phyloP scores from a whole-genome alignment of 2,113 vertebrate genomes.

The Lichenostomus cassidix region DNA sequence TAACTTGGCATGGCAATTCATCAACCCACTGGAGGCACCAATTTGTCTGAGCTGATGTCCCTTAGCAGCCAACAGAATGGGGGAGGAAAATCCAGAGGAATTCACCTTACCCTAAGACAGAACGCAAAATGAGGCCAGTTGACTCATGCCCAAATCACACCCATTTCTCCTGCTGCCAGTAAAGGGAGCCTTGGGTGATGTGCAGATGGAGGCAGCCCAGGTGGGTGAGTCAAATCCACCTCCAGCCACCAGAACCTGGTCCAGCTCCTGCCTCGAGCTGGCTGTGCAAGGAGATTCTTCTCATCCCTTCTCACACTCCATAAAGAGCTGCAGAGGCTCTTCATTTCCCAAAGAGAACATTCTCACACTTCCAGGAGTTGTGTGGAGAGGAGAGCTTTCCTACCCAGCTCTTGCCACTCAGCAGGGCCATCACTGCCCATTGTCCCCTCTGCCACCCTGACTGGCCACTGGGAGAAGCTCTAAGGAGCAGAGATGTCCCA shows the following conservation, averaged over 20 bases:
- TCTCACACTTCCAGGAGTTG: not conserved
- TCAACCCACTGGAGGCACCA: not conserved
- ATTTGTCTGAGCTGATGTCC: not conserved
- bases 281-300: not conserved
- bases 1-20: not conserved
- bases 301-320: not conserved
- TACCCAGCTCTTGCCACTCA: not conserved
- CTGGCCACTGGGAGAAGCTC: not conserved
- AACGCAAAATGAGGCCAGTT: not conserved
- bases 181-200: not conserved
- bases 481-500: not conserved
- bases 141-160: constrained; percentile 13
- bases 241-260: not conserved
- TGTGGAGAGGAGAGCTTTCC: not conserved
- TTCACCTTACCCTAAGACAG: not conserved
- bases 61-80: not conserved
- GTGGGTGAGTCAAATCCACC: not conserved
- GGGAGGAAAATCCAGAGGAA: not conserved
- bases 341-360: not conserved
- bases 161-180: not conserved
- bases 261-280: not conserved
- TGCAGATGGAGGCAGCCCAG: not conserved
- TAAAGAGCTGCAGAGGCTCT: not conserved
- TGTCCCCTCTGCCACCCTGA: not conserved
- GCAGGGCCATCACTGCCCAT: not conserved